Evolutionary conservation across 2,888 invertebrate species (phyloP), one percentile per base, ranked within the genome.

Genomic region (Gibbula magus): DNA sequence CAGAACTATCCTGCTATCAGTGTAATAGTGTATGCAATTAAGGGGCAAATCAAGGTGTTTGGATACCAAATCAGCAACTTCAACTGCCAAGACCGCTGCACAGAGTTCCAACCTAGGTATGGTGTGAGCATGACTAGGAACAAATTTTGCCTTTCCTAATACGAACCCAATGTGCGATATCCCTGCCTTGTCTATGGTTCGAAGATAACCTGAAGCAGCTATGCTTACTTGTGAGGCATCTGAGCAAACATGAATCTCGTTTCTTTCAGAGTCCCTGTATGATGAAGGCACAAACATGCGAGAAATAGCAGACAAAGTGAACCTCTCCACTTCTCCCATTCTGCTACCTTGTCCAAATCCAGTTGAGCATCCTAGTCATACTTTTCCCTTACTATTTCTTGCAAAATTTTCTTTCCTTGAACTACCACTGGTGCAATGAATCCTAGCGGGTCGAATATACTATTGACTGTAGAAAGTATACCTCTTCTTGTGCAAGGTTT

Each of bases 1-100:
- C 1, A 83, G 52, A 4, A 82, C 79, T 0, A 85, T 79, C 25
- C 75, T 53, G 53, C 83, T 83, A 52, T 84, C 84, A 0, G 75
- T 82, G 79, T 77, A 79, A 45, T 76, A 85, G 2, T 10, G 10
- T n/a, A 74, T 18, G n/a, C 29, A 0, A 3, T 67, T 25, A 32
- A 35, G 67, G 1, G 29, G n/a, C 18, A 67, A 0, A n/a, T 29
- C 29, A 7, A 67, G 67, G 29, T 67, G 67, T 10, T 67, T 29
- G 3, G 18, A 35, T n/a, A 67, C 35, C 2, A 35, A n/a, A 16
- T 67, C 67, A 20, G 29, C 29, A 70, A 70, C n/a, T 8, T 32
- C 25, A 29, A 70, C 70, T 61, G 61, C 61, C 8, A 67, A 25
- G 18, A 4, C 61, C n/a, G 61, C 61, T 8, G 25, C 61, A 61